These are phyloP conservation scores for Semnornis frantzii DNA, from an alignment of 2,113 vertebrate genomes.

Conservation along the genomic window DNA sequence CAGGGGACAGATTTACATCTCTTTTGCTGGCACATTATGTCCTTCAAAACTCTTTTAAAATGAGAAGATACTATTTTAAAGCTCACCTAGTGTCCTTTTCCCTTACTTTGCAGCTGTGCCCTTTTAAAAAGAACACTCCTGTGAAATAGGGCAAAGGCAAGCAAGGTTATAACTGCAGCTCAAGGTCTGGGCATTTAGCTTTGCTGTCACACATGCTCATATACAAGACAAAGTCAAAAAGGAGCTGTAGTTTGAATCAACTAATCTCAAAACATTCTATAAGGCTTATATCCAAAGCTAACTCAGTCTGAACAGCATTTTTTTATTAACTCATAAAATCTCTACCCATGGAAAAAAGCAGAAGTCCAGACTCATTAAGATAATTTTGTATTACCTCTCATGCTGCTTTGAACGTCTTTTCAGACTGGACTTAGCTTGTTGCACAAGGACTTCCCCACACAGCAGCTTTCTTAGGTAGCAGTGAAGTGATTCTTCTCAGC, in stretches of 20 bases:
- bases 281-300: neutral
- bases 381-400: neutral
- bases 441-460: neutral
- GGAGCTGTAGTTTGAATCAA: neutral
- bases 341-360: neutral
- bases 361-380: neutral
- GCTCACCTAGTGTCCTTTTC: neutral
- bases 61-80: neutral
- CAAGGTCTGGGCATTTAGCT: neutral
- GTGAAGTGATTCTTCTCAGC: neutral
- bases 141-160: neutral
- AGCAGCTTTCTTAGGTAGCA: neutral
- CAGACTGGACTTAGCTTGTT: neutral
- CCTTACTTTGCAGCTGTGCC: neutral
- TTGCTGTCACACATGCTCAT: neutral
- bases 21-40: neutral
- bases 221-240: neutral
- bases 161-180: neutral
- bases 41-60: neutral
- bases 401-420: neutral
- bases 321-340: neutral
- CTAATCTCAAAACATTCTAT: neutral
- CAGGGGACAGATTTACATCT: neutral
- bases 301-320: neutral
- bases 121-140: neutral